Evolutionary conservation across 2,797 vertebrate genomes (phyloP).

Genomic region (Smutsia gigantea): DNA sequence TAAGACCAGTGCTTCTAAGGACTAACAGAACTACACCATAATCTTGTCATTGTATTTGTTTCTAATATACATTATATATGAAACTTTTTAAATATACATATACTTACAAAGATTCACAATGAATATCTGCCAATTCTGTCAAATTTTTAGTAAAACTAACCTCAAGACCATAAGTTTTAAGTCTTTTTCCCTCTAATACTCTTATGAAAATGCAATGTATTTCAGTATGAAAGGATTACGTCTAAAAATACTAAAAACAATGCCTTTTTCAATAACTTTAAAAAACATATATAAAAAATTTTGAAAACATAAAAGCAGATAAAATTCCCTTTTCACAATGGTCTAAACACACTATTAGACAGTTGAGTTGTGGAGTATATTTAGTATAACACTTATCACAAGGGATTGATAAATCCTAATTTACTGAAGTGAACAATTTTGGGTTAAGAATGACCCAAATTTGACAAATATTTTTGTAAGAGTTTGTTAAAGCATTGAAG

Average conservation of each 20-base stretch:
- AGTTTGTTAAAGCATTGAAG: conserved; percentile 7
- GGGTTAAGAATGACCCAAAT: conserved; percentile 30
- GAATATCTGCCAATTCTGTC: not conserved
- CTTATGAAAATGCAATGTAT: conserved; percentile 41
- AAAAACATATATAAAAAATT: not conserved
- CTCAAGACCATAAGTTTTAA: not conserved
- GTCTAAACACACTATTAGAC: not conserved
- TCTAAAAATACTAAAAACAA: not conserved
- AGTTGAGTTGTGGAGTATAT: not conserved
- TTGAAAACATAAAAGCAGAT: conserved; percentile 11
- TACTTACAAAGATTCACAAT: not conserved
- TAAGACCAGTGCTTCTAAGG: conserved; percentile 46
- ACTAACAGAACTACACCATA: conserved; percentile 1
- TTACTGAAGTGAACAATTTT: conserved; percentile 18
- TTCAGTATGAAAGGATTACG: conserved; percentile 20
- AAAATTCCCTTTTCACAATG: not conserved
- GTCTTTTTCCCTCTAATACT: not conserved
- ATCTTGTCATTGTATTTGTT: conserved; percentile 7
- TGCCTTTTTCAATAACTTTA: conserved; percentile 35
- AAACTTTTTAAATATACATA: not conserved
- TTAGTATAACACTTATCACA: not conserved
- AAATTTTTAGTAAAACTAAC: conserved; percentile 22
- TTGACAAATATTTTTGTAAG: not conserved
- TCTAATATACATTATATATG: not conserved
- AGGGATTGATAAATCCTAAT: not conserved